Percentiles rank a stretch among this genome's conserved stretches.
phyloP scores from a whole-genome alignment of 2,113 vertebrate genomes.

The Tinamus guttatus region DNA sequence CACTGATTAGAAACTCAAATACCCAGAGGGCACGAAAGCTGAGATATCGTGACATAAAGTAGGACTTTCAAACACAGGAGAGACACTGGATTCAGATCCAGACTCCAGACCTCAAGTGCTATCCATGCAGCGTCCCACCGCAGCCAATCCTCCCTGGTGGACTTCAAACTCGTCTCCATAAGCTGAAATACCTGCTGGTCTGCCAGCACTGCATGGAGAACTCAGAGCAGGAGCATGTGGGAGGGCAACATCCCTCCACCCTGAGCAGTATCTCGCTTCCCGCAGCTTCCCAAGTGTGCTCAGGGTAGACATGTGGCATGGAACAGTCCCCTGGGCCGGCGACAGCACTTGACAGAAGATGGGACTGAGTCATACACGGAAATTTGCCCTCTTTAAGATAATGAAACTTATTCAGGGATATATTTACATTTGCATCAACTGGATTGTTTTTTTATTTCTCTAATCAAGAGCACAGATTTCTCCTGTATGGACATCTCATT shows the following conservation, averaged over 20 bases:
- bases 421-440: neutral
- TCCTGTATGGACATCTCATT: neutral
- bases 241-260: neutral
- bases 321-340: neutral
- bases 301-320: neutral
- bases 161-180: neutral
- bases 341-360: neutral
- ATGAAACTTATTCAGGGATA: neutral
- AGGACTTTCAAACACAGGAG: neutral
- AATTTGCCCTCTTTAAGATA: neutral
- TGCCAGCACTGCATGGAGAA: neutral
- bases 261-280: neutral
- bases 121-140: too few species aligned
- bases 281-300: neutral
- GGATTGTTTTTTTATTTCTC: too few species aligned
- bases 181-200: neutral
- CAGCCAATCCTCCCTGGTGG: neutral
- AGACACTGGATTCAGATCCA: neutral
- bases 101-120: neutral
- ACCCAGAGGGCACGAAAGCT: neutral
- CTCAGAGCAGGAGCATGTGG: neutral
- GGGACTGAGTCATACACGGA: neutral
- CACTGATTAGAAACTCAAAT: neutral
- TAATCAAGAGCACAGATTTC: neutral
- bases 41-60: too few species aligned